A percentile compares a stretch with the other conserved stretches of the same genome.
Evolutionary conservation across 2,113 vertebrate genomes (phyloP).

Genomic region (Campylomormyrus tamandua): DNA sequence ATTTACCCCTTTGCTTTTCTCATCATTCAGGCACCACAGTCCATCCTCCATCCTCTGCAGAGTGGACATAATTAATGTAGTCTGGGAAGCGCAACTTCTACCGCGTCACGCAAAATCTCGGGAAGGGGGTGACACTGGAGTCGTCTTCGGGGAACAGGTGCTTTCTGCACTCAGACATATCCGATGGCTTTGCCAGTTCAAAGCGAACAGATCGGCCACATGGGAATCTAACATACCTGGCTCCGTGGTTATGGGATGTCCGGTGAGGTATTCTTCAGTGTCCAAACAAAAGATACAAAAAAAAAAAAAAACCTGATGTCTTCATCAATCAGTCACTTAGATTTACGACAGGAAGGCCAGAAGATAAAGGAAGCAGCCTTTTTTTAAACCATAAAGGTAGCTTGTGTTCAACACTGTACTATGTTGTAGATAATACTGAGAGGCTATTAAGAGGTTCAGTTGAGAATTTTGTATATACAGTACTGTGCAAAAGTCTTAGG

Average conservation of each 20-base stretch:
- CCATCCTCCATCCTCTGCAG: background rate
- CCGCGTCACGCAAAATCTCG: background rate
- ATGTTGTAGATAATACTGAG: background rate
- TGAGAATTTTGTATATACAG: background rate
- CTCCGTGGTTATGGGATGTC: background rate
- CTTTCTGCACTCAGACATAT: background rate
- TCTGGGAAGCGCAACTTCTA: background rate
- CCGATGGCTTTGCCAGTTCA: background rate
- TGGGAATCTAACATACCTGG: background rate
- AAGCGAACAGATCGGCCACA: background rate
- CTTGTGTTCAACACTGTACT: background rate
- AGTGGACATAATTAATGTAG: conserved; percentile 3
- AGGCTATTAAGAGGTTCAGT: background rate
- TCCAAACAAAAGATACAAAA: background rate
- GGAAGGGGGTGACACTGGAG: background rate
- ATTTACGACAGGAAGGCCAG: background rate
- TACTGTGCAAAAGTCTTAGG: no score
- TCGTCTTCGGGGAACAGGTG: background rate
- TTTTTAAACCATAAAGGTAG: background rate
- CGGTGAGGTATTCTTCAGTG: background rate
- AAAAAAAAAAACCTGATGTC: background rate
- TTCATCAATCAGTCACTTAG: background rate
- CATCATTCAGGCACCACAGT: background rate
- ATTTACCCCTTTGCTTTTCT: conserved; percentile 9
- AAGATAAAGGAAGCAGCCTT: background rate